phyloP scores from a whole-genome alignment of 2,888 invertebrate genomes.

The Cremastinae sp. region DNA sequence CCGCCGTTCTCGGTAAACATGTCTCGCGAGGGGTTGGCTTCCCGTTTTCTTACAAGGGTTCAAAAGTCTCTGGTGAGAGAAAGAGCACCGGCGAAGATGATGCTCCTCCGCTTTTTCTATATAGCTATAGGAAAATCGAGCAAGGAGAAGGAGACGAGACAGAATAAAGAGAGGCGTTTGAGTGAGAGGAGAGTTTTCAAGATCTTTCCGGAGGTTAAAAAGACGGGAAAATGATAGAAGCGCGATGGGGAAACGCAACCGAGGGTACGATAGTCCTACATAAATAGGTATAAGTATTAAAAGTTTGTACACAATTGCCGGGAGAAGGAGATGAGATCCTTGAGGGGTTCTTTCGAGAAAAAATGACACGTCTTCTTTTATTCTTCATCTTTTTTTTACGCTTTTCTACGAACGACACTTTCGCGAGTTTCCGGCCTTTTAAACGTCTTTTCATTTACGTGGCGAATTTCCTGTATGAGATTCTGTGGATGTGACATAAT shows the following conservation, averaged over 20 bases:
- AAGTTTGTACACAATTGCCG: slow-evolving; percentile 39
- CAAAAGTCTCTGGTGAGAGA: slow-evolving; percentile 46
- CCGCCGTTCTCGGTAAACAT: slow-evolving; percentile 51
- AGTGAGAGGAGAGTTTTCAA: slow-evolving; percentile 57
- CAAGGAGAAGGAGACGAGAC: slow-evolving; percentile 46
- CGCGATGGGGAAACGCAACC: slow-evolving; percentile 47
- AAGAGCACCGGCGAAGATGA: slow-evolving; percentile 40
- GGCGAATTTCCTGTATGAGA: neutral
- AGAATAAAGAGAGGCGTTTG: slow-evolving; percentile 53
- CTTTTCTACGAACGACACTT: too few species aligned
- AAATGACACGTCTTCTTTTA: slow-evolving; percentile 76
- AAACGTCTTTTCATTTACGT: neutral
- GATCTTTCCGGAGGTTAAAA: slow-evolving; percentile 66
- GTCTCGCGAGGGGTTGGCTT: slow-evolving; percentile 47
- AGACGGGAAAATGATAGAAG: slow-evolving; percentile 62
- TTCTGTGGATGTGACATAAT: neutral
- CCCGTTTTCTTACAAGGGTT: slow-evolving; percentile 56
- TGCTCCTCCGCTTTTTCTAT: neutral
- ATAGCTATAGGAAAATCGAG: slow-evolving; percentile 12
- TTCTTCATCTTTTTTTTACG: slow-evolving; percentile 5
- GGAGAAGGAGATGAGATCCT: slow-evolving; percentile 55
- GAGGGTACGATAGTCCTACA: slow-evolving; percentile 37
- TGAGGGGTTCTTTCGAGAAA: slow-evolving; percentile 70
- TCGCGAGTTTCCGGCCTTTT: neutral
- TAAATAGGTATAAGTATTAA: slow-evolving; percentile 19